Conservation (phyloP, 2,888 invertebrate species). For the Pharmacophagus antenor region DNA sequence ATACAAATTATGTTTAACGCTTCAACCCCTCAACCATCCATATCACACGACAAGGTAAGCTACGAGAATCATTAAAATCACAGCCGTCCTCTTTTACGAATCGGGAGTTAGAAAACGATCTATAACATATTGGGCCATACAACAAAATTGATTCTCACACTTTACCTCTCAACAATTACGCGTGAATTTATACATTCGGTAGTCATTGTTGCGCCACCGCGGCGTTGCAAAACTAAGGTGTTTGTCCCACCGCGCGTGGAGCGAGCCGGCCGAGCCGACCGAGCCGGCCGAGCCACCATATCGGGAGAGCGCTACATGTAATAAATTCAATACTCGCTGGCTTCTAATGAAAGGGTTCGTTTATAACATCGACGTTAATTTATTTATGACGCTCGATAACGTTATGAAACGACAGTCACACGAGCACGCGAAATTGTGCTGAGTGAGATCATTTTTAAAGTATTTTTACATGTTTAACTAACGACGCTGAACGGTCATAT, state of each 20-base stretch:
- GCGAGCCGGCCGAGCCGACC: no score
- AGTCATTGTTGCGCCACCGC: conserved; percentile 48
- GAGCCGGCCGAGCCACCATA: conserved; percentile 26
- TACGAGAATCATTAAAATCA: no score
- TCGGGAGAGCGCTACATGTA: conserved; percentile 21
- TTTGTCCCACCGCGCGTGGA: conserved; percentile 19
- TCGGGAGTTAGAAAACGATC: not conserved
- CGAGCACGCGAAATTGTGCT: not conserved
- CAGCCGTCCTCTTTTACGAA: not conserved
- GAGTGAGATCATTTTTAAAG: not conserved
- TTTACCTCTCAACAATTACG: conserved; percentile 46
- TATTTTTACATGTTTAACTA: not conserved
- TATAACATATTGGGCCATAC: conserved; percentile 33
- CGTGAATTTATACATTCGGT: conserved; percentile 55
- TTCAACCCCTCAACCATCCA: no score
- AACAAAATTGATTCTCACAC: conserved; percentile 48
- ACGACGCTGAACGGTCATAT: no score
- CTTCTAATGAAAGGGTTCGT: conserved; percentile 24
- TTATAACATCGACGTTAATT: conserved; percentile 24
- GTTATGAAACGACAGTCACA: conserved; percentile 10
- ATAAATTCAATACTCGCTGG: conserved; percentile 21
- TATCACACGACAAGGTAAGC: no score
- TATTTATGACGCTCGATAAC: conserved; percentile 20
- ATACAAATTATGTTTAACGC: no score
- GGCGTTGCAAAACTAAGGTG: conserved; percentile 32